Conservation (phyloP, 2,113 vertebrate species). For the Ptilonorhynchus violaceus region DNA sequence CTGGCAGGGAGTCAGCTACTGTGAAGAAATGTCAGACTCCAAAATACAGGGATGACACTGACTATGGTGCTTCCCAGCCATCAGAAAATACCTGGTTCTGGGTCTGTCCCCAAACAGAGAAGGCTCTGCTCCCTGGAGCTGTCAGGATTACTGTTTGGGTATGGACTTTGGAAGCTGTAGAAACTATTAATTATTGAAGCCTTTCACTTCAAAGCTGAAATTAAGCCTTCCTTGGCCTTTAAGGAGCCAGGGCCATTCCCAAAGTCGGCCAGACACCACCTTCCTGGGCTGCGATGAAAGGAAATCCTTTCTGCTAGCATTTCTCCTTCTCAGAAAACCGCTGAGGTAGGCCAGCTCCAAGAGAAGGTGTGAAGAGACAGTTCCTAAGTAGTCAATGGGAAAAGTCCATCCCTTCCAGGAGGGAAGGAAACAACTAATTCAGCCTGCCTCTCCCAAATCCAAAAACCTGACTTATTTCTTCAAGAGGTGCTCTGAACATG, state of each 20-base stretch:
- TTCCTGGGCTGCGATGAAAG: background rate
- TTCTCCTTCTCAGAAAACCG: background rate
- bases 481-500: background rate
- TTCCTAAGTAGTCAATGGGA: background rate
- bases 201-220: background rate
- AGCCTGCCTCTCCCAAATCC: background rate
- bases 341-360: background rate
- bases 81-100: background rate
- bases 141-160: background rate
- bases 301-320: background rate
- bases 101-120: background rate
- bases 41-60: background rate
- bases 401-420: background rate
- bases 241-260: background rate
- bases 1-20: background rate
- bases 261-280: background rate
- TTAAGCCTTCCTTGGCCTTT: background rate
- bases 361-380: background rate
- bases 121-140: background rate
- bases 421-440: background rate
- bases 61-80: background rate
- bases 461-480: background rate
- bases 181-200: background rate
- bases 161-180: background rate
- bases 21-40: background rate